Evolutionary conservation across 2,797 vertebrate species (phyloP), one percentile per base, ranked within the genome.

Genomic region (Mallotus villosus): DNA sequence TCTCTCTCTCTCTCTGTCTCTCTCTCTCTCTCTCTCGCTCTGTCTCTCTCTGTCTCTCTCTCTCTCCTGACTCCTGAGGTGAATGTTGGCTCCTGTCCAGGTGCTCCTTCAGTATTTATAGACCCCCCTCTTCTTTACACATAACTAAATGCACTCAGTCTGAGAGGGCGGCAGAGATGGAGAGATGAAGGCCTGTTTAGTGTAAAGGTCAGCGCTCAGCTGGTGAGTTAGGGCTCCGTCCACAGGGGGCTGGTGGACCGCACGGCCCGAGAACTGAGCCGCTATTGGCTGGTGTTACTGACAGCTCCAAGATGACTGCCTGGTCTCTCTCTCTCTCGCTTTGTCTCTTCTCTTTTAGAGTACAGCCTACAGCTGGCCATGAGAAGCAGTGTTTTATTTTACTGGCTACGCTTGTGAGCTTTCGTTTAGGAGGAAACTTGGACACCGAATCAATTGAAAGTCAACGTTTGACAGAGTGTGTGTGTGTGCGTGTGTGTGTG

Each of bases 391-490:
- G 72, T 80, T 80, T 82, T 79, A 66, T 77, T 81, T 81, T 68
- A 63, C 51, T 63, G 77, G 79, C 85, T 76, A 70, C 2, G 41
- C 71, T 24, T 66, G 12, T 84, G 77, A 82, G 78, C 82, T 85
- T 86, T 83, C 61, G 67, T 74, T 32, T 5, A 6, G 51, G 74
- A 76, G 63, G 9, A 53, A 64, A 67, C 66, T 21, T 46, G 25
- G 79, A 74, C 75, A 77, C 63, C n/a, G 49, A 83, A 84, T 86
- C 80, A 81, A 66, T 80, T 46, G n/a, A 64, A 57, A 69, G 71
- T 72, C 17, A 53, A 65, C 72, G 29, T 2, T 32, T 32, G 6
- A 25, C 25, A 74, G 80, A 74, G 75, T 75, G 65, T 66, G 51
- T 74, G 34, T 75, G 3, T 74, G n/a, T 73, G n/a, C n/a, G n/a